Evolutionary conservation across 1,140 invertebrate species (phyloP).

Genomic region (Aphidius gifuensis): DNA sequence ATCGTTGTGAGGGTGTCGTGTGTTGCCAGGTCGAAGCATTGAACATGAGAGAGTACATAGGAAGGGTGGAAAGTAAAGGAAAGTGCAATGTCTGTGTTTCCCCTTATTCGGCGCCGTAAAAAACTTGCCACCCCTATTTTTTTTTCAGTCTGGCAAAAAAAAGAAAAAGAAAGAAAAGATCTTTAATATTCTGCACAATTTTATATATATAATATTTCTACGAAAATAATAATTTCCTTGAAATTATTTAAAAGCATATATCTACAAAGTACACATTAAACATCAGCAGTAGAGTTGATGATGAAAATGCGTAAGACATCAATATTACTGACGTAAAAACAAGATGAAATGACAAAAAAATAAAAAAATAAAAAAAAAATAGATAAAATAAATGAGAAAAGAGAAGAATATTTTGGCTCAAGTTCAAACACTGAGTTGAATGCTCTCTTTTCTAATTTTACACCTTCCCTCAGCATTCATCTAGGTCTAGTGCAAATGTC

Average conservation of each 20-base stretch:
- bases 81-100: conserved; percentile 33
- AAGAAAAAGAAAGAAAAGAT: no score
- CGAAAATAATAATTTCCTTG: no score
- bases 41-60: conserved; percentile 1
- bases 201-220: no score
- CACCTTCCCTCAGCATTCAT: conserved; percentile 32
- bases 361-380: conserved; percentile 3
- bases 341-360: background rate
- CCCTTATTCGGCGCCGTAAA: background rate
- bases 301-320: no score
- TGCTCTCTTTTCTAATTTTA: conserved; percentile 40
- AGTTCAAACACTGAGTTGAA: conserved; percentile 36
- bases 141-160: background rate
- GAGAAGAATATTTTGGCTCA: conserved; percentile 35
- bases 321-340: no score
- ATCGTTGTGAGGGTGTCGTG: background rate
- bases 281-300: no score
- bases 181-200: no score
- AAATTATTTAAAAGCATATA: no score
- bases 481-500: conserved; percentile 40
- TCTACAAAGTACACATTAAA: no score
- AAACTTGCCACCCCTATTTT: background rate
- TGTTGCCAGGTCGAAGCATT: conserved; percentile 12
- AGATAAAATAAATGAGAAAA: conserved; percentile 7
- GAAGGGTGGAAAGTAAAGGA: conserved; percentile 16